These are phyloP conservation scores for Sphaerodactylus townsendi DNA, from an alignment of 2,113 vertebrate species.

Conservation along the genomic window DNA sequence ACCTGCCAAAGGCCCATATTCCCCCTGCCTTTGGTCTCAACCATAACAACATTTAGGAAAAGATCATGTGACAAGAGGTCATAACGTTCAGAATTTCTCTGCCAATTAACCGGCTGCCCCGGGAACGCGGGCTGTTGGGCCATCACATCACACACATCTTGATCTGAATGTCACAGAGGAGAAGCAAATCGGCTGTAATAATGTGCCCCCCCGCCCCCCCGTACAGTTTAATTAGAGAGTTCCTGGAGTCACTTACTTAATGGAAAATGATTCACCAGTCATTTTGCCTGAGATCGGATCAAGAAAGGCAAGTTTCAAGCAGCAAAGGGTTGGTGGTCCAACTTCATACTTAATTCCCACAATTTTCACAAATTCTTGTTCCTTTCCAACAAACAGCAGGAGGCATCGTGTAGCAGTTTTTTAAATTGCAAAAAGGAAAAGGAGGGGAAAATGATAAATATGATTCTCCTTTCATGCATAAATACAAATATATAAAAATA, in stretches of 20 bases:
- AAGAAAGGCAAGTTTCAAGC: conserved; percentile 95
- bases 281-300: conserved; percentile 96
- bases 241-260: conserved; percentile 83
- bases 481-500: not conserved
- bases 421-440: not conserved
- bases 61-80: not conserved
- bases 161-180: not conserved
- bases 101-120: not conserved
- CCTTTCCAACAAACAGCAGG: conserved; percentile 71
- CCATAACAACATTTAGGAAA: not conserved
- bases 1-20: no score
- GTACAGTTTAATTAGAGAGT: not conserved
- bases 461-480: not conserved
- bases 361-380: conserved; percentile 97
- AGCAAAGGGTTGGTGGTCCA: conserved; percentile 95
- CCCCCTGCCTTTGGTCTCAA: no score
- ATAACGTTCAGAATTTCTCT: not conserved
- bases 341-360: conserved; percentile 98
- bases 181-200: not conserved
- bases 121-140: not conserved
- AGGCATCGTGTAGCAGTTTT: not conserved
- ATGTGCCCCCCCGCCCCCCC: not conserved
- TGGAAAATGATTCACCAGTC: conserved; percentile 95
- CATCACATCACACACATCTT: not conserved
- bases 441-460: not conserved